phyloP scores from a whole-genome alignment of 2,888 invertebrate species.

The Metopia argyrocephala region DNA sequence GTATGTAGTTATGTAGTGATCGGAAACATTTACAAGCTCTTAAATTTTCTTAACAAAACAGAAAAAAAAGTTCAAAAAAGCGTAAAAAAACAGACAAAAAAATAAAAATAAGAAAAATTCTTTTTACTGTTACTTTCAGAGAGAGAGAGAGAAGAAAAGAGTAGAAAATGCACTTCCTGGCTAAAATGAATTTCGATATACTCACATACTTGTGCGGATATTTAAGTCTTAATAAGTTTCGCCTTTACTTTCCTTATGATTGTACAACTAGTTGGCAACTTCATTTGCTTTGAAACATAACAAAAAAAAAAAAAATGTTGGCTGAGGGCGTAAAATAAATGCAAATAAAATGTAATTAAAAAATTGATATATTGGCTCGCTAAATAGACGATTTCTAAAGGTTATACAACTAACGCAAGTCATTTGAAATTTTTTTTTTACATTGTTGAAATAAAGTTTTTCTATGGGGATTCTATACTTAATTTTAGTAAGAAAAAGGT shows the following conservation, averaged over 20 bases:
- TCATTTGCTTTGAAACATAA: too few relatives aligned
- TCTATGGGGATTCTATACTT: too few relatives aligned
- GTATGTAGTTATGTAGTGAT: conserved; percentile 31
- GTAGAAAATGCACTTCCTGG: conserved; percentile 45
- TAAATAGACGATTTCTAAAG: background rate
- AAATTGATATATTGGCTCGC: conserved; percentile 14
- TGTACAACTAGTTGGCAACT: background rate
- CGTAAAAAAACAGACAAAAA: conserved; percentile 18
- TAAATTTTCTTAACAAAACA: conserved; percentile 38
- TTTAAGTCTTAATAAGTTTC: conserved; percentile 55
- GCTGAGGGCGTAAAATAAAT: background rate
- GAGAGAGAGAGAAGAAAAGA: conserved; percentile 25
- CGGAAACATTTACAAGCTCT: conserved; percentile 56
- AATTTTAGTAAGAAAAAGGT: too few relatives aligned
- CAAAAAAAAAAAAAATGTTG: too few relatives aligned
- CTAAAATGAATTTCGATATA: conserved; percentile 17
- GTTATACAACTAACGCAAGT: background rate
- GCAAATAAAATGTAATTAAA: conserved; percentile 3
- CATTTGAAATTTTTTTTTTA: background rate
- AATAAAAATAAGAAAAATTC: conserved; percentile 23
- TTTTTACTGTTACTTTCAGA: too few relatives aligned
- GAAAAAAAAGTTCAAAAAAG: conserved; percentile 16
- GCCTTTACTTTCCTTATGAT: conserved; percentile 26
- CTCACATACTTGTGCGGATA: conserved; percentile 36
- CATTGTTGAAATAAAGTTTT: too few relatives aligned